Evolutionary conservation across 2,888 invertebrate genomes (phyloP).

Genomic region (Chrysotoxum bicinctum): DNA sequence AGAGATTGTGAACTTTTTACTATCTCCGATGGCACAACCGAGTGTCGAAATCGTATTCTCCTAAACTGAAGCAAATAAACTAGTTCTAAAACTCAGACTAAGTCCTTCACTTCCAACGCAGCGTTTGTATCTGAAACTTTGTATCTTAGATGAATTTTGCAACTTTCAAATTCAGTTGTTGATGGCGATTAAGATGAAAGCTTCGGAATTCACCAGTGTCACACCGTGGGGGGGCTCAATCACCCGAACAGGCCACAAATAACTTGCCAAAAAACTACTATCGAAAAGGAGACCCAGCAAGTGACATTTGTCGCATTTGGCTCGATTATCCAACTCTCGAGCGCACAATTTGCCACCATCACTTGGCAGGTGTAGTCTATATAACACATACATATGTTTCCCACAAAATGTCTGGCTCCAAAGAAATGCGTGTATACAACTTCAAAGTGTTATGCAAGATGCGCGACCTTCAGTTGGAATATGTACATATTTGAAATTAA

Average conservation of each 20-base stretch:
- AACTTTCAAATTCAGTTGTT: constrained; percentile 22
- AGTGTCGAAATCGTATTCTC: not conserved
- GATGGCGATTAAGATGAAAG: not conserved
- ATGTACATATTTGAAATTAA: not conserved
- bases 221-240: not conserved
- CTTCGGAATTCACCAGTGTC: not conserved
- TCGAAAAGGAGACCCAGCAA: constrained; percentile 28
- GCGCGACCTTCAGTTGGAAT: constrained; percentile 14
- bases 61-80: not conserved
- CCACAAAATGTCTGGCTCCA: not conserved
- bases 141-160: constrained; percentile 11
- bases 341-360: constrained; percentile 31
- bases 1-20: constrained; percentile 6
- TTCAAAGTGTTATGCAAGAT: constrained; percentile 14
- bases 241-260: not conserved
- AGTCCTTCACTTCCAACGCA: not conserved
- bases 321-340: constrained; percentile 49
- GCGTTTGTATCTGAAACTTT: not conserved
- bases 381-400: constrained; percentile 1
- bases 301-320: constrained; percentile 47
- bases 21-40: not conserved
- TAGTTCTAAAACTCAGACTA: not conserved
- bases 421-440: constrained; percentile 9
- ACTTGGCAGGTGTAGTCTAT: constrained; percentile 3
- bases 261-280: constrained; percentile 3